phyloP scores from a whole-genome alignment of 1,140 invertebrate genomes.

The Pseudomyrmex flavicornis region DNA sequence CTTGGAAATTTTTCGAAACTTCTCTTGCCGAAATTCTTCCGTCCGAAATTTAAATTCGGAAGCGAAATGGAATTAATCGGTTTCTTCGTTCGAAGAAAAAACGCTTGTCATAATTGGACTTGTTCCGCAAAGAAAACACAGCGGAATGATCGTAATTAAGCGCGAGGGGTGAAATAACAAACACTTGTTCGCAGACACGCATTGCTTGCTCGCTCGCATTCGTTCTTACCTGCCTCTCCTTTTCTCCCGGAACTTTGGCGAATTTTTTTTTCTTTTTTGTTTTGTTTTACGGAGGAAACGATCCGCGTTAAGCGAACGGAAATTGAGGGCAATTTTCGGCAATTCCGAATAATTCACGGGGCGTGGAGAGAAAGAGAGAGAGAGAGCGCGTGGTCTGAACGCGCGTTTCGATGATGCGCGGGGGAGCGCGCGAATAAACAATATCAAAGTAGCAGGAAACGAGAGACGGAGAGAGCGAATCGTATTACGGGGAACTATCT shows the following conservation, averaged over 20 bases:
- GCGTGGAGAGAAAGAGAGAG: conserved; percentile 31
- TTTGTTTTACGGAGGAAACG: background rate
- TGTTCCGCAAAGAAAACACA: background rate
- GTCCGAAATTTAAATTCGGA: background rate
- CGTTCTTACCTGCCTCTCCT: background rate
- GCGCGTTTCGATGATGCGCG: conserved; percentile 29
- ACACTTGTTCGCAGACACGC: background rate
- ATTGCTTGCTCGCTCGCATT: background rate
- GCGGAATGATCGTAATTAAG: background rate
- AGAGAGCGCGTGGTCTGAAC: too few species aligned
- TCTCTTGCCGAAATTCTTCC: background rate
- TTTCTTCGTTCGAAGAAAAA: background rate
- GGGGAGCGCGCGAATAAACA: conserved; percentile 62
- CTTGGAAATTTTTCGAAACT: background rate
- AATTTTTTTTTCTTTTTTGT: background rate
- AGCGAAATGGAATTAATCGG: background rate
- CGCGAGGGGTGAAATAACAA: background rate
- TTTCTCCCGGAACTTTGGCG: conserved; percentile 9
- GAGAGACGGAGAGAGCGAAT: conserved; percentile 50
- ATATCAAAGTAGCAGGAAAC: conserved; percentile 42
- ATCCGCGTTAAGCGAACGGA: conserved; percentile 50
- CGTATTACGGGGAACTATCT: conserved; percentile 73
- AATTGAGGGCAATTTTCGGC: conserved; percentile 72
- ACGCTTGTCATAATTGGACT: background rate
- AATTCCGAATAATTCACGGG: conserved; percentile 68